These are phyloP conservation scores for Scaptomyza caliginosa DNA, from an alignment of 2,888 invertebrate species.

Conservation along the genomic window DNA sequence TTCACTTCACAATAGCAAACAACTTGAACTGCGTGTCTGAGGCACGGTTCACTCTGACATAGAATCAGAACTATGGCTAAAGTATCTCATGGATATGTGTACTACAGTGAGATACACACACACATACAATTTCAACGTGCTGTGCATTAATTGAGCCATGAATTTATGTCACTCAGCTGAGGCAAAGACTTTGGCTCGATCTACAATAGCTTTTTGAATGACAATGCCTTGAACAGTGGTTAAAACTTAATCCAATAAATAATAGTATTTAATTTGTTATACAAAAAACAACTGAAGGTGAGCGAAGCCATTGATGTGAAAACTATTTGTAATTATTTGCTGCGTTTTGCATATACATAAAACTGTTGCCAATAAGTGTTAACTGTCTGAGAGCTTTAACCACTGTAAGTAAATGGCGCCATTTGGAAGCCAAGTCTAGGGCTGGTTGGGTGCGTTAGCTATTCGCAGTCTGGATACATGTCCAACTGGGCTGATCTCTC, in stretches of 20 bases:
- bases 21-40: constrained; percentile 48
- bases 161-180: constrained; percentile 78
- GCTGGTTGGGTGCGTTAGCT: constrained; percentile 63
- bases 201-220: constrained; percentile 44
- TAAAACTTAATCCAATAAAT: neutral
- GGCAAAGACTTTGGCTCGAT: constrained; percentile 55
- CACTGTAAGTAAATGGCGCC: constrained; percentile 33
- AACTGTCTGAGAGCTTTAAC: neutral
- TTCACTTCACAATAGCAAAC: constrained; percentile 50
- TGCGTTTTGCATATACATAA: no score
- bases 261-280: neutral
- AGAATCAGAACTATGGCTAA: constrained; percentile 58
- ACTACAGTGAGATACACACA: constrained; percentile 2
- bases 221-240: constrained; percentile 34
- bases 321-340: neutral
- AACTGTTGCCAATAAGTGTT: neutral
- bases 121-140: constrained; percentile 51
- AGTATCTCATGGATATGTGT: constrained; percentile 30
- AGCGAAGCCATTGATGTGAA: neutral
- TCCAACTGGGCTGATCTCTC: constrained; percentile 47
- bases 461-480: constrained; percentile 52
- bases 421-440: constrained; percentile 10
- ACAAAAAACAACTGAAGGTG: neutral
- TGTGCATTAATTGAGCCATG: constrained; percentile 73
- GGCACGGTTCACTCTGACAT: constrained; percentile 43